A percentile compares a stretch with the other conserved stretches of the same genome.
These are phyloP conservation scores for Merodon equestris DNA, from an alignment of 2,888 invertebrate genomes.

Conservation along the genomic window DNA sequence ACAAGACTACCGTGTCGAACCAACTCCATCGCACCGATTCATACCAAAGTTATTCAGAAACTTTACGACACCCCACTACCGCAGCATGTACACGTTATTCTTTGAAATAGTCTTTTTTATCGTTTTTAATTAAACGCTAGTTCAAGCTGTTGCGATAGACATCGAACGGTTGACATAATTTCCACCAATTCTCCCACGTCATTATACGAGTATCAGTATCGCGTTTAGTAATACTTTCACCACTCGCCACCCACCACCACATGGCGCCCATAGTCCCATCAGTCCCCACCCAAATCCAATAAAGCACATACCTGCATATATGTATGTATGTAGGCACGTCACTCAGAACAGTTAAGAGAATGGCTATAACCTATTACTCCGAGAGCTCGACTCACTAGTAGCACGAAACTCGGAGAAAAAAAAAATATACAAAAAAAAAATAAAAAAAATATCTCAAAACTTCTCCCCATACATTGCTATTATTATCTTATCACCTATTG, in stretches of 20 bases:
- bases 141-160: conserved; percentile 20
- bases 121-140: too few species aligned
- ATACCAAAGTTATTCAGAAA: too few species aligned
- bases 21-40: too few species aligned
- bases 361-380: conserved; percentile 18
- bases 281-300: background rate
- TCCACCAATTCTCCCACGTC: conserved; percentile 38
- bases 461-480: conserved; percentile 29
- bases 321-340: conserved; percentile 5
- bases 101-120: too few species aligned
- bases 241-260: too few species aligned
- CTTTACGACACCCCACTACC: too few species aligned
- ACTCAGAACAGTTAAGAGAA: conserved; percentile 11
- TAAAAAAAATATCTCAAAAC: too few species aligned
- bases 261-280: too few species aligned
- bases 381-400: conserved; percentile 12
- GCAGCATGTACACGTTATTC: too few species aligned
- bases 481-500: conserved; percentile 63
- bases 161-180: conserved; percentile 51
- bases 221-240: conserved; percentile 20
- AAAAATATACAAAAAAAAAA: conserved; percentile 8
- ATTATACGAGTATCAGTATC: conserved; percentile 23
- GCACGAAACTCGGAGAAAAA: conserved; percentile 27
- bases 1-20: too few species aligned
- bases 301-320: conserved; percentile 6